These are phyloP conservation scores for Setophaga coronata DNA, from an alignment of 2,113 vertebrate species.

Conservation along the genomic window DNA sequence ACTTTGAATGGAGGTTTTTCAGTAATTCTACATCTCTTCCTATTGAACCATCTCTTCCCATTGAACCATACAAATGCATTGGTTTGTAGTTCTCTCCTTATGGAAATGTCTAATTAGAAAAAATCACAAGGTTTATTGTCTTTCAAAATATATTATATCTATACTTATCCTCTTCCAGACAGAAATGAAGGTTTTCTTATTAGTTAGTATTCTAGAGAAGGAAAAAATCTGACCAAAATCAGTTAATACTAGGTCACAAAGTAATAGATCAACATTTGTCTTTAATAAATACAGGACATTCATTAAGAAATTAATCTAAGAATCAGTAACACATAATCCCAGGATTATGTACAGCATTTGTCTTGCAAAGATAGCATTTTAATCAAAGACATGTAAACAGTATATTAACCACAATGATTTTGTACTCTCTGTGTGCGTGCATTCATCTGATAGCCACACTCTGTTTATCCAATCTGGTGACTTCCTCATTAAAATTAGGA, in stretches of 20 bases:
- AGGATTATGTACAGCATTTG: slow-evolving; percentile 1
- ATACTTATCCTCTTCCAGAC: neutral
- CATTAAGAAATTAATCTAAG: neutral
- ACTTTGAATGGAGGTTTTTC: neutral
- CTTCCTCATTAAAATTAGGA: neutral
- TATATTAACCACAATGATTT: slow-evolving; percentile 6
- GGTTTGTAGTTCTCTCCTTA: neutral
- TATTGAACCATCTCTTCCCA: neutral
- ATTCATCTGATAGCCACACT: neutral
- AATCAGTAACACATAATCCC: slow-evolving; percentile 20
- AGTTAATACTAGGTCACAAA: neutral
- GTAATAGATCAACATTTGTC: neutral
- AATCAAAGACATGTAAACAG: slow-evolving; percentile 40
- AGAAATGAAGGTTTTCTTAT: rapidly evolving
- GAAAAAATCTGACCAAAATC: neutral
- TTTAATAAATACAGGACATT: neutral
- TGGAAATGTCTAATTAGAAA: neutral
- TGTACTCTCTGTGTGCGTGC: neutral
- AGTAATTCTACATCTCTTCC: neutral
- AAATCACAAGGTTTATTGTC: neutral
- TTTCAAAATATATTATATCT: neutral
- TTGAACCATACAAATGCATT: neutral
- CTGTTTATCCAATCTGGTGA: neutral
- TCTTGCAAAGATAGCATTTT: slow-evolving; percentile 5
- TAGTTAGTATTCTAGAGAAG: neutral